Base-by-base conservation (phyloP, 2,888 invertebrate genomes). In the Formica aserva region DNA sequence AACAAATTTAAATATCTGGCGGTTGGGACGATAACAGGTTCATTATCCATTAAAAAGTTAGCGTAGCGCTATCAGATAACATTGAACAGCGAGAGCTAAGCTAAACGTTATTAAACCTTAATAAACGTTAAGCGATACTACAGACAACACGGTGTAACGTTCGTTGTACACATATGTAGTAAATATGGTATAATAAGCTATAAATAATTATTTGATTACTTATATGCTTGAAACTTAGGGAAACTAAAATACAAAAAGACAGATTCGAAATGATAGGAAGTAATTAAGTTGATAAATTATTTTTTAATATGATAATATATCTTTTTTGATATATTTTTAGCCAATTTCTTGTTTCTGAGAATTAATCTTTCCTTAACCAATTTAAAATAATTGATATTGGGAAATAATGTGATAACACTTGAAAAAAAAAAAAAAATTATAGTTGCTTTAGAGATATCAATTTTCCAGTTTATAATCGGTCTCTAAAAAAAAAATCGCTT, bases 41-140 rank as follows among this genome's bases (percentile, higher is more conserved):
- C 71, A 80, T 80, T 80, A 80, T 69, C 78, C 78, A 48, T 69
- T 71, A 35, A 80, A 80, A 80, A 80, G 55, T 71, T 71, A 60
- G 29, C 35, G 0, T 55, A 66, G 5, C 66, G n/a, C 35, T 76
- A 78, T 80, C 78, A 62, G 69, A 48, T 80, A 80, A 69, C 35
- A 11, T 75, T 63, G 41, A 65, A 76, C 48, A 45, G 22, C 32
- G 32, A 22, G n/a, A n/a, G n/a, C 57, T 41, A 32, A 13, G 67
- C 45, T 78, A 60, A 60, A 62, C 60, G 71, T 71, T 78, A 78
- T 78, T 78, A 78, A 78, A 67, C 32, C 22, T 78, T 78, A 9
- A 78, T 78, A 78, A 77, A 66, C 76, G 65, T 55, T 76, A 77
- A 67, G 45, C 67, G 22, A 6, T 80, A 80, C 35, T 80, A 48